phyloP scores from a whole-genome alignment of 2,888 invertebrate species.

The Tortrix viridana region DNA sequence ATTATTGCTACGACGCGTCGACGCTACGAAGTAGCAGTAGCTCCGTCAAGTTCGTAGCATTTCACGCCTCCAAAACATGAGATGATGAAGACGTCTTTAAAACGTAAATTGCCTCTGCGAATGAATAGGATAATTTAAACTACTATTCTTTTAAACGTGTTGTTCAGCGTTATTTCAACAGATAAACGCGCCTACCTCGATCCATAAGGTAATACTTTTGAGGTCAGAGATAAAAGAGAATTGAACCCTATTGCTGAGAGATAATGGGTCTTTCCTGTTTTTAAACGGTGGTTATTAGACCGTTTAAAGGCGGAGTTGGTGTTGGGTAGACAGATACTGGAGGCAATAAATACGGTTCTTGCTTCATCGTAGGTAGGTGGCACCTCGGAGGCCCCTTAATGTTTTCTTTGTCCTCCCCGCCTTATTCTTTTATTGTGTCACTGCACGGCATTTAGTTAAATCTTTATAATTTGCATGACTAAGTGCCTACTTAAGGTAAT shows the following conservation, averaged over 20 bases:
- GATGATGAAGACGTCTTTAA: not conserved
- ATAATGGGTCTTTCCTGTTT: slow-evolving; percentile 5
- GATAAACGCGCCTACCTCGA: slow-evolving; percentile 21
- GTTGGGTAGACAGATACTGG: slow-evolving; percentile 33
- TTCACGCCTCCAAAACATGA: not conserved
- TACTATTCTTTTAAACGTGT: slow-evolving; percentile 41
- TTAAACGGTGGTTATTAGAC: not conserved
- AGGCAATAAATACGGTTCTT: slow-evolving; percentile 46
- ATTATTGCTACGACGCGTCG: not conserved
- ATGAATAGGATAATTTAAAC: slow-evolving; percentile 41
- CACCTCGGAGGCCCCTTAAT: slow-evolving; percentile 32
- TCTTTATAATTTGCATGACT: slow-evolving; percentile 44
- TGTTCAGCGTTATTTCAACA: slow-evolving; percentile 40
- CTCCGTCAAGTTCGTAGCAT: not conserved
- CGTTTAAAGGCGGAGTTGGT: not conserved
- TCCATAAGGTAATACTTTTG: not conserved
- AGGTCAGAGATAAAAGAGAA: not conserved
- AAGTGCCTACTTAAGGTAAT: slow-evolving; percentile 42
- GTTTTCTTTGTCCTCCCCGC: slow-evolving; percentile 44
- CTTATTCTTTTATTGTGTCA: slow-evolving; percentile 46
- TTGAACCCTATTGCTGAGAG: not conserved
- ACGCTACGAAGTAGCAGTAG: not conserved
- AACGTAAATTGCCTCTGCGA: slow-evolving; percentile 9
- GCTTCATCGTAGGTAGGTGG: slow-evolving; percentile 35
- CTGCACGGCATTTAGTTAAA: slow-evolving; percentile 43